Base-by-base conservation (phyloP, 2,888 invertebrate genomes). In the Keiferia lycopersicella region DNA sequence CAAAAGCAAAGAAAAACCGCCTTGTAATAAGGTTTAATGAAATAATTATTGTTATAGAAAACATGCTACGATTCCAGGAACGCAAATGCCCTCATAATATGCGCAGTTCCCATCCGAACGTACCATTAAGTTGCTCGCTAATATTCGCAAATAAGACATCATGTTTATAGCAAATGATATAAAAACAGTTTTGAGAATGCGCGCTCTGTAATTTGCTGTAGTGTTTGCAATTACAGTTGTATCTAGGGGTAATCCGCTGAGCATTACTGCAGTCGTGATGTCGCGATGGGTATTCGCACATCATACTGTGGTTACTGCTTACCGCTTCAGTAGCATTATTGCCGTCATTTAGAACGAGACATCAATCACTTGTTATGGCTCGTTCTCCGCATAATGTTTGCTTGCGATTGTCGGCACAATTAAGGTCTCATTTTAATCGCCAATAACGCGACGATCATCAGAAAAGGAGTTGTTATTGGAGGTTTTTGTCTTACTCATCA, bases 221-320 rank as follows among this genome's bases (percentile, higher is more conserved):
- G 64, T 69, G 64, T 69, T 71, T 67, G 66, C 67, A 66, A 65
- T 68, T 64, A 65, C 69, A 61, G 66, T 73, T n/a, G 66, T 66
- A n/a, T n/a, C n/a, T n/a, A 64, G 68, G 67, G 66, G 65, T 65
- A 73, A 73, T 71, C 66, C 69, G n/a, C 14, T 11, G 53, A 22
- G 6, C 22, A 53, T 53, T 51, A 51, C 51, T 51, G 16, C 45
- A 50, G 67, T 50, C 62, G 62, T 59, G 62, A 57, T 62, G 18
- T 20, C 48, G 14, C 59, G 65, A 48, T 65, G 70, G 74, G 71
- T 73, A 69, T 79, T 77, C 73, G 71, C 73, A 75, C 73, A 72
- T 64, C 57, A 64, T 64, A 61, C 14, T 30, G n/a, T 41, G 30
- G 57, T 57, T n/a, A 30, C 12, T 22, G 34, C 7, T 50, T 53